A percentile compares a stretch with the other conserved stretches of the same genome.
phyloP scores from a whole-genome alignment of 2,113 vertebrate genomes.

The Paradoxurus hermaphroditus region DNA sequence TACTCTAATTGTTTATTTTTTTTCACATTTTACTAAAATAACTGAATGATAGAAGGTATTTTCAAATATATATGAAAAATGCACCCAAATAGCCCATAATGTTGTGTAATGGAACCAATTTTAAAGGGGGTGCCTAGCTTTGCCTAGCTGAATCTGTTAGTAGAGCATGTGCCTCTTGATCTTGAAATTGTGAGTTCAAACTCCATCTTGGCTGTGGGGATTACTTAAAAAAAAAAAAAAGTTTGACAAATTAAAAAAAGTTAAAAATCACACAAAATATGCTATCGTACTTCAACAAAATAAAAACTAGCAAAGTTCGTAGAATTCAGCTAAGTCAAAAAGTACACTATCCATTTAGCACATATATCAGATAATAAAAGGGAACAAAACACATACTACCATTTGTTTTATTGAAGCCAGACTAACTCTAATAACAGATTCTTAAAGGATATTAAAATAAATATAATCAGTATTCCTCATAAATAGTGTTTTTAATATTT shows the following conservation, averaged over 20 bases:
- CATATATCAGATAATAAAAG: not conserved
- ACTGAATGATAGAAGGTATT: slow-evolving; percentile 3
- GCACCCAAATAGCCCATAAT: not conserved
- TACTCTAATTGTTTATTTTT: too few relatives aligned
- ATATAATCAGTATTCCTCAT: not conserved
- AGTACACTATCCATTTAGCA: not conserved
- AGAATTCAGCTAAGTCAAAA: not conserved
- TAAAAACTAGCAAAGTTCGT: not conserved
- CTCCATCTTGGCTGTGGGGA: not conserved
- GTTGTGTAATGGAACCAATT: not conserved
- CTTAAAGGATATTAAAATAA: not conserved
- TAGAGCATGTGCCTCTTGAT: not conserved
- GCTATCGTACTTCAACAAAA: not conserved
- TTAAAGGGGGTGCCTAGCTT: not conserved
- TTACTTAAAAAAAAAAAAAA: not conserved
- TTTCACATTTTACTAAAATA: not conserved
- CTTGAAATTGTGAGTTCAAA: not conserved
- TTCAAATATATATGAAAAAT: not conserved
- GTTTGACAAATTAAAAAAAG: not conserved
- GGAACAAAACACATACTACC: not conserved
- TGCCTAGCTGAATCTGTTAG: not conserved
- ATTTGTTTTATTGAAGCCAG: not conserved
- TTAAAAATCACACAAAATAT: not conserved
- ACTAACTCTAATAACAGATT: not conserved
- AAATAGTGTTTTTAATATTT: not conserved